Conservation (phyloP, 2,797 vertebrate genomes). For the Sebastes itinus region DNA sequence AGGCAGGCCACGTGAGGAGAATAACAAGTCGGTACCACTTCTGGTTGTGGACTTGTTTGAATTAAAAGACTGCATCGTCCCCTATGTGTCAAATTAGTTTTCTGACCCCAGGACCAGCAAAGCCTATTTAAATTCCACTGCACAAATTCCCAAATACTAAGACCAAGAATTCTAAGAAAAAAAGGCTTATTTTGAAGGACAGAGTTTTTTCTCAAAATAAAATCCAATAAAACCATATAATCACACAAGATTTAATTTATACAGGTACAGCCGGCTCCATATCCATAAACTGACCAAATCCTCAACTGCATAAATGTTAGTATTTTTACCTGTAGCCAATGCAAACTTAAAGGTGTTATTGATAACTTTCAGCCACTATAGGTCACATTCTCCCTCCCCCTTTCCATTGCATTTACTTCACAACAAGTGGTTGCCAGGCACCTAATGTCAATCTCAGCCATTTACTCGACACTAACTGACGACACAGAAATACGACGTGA, state of each 20-base stretch:
- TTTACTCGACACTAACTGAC: too few relatives aligned
- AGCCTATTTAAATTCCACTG: constrained; percentile 13
- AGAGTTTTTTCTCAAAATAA: neutral
- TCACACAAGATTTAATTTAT: neutral
- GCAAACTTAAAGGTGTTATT: neutral
- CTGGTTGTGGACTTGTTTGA: constrained; percentile 30
- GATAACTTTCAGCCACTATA: too few relatives aligned
- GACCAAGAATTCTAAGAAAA: neutral
- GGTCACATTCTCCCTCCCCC: too few relatives aligned
- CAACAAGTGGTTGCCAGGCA: too few relatives aligned
- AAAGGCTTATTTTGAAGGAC: neutral
- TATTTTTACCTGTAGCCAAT: neutral
- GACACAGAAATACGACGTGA: fast-evolving
- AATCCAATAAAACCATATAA: neutral
- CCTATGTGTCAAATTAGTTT: constrained; percentile 52
- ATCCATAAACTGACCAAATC: neutral
- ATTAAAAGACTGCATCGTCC: constrained; percentile 13
- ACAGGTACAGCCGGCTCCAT: neutral
- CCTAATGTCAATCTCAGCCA: fast-evolving
- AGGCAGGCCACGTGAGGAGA: constrained; percentile 55
- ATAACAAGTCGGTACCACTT: constrained; percentile 58
- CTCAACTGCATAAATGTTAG: neutral
- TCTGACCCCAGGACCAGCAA: constrained; percentile 41
- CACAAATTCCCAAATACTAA: neutral
- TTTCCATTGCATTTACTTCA: too few relatives aligned